Evolutionary conservation across 35 echinoderm and acorn worm species (phyloP).

Genomic region (Nesometra sesokonis): DNA sequence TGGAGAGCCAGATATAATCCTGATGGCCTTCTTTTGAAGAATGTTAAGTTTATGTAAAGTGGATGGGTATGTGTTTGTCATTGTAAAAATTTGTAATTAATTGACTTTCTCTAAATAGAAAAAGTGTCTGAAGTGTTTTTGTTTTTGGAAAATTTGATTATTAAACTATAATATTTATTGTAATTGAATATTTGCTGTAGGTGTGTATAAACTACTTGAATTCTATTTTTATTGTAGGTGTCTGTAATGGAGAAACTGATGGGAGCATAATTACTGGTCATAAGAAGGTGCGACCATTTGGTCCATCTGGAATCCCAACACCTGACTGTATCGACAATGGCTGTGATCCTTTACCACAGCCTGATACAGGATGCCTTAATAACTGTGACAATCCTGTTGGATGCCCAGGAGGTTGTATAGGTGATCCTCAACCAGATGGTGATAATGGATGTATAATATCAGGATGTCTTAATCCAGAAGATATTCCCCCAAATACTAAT

Average conservation of each 20-base stretch:
- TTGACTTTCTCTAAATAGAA: too few relatives aligned
- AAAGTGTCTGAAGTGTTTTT: too few relatives aligned
- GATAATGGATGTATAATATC: too few relatives aligned
- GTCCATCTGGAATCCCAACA: not conserved
- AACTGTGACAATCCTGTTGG: not conserved
- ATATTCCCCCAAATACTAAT: not conserved
- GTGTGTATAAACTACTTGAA: too few relatives aligned
- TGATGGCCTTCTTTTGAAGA: too few relatives aligned
- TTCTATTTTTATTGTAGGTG: not conserved
- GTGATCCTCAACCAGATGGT: not conserved
- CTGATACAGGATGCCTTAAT: not conserved
- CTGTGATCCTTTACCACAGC: not conserved
- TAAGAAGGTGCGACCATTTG: not conserved
- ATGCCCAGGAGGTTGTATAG: not conserved
- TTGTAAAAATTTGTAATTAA: too few relatives aligned
- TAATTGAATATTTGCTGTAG: too few relatives aligned
- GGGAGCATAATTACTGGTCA: not conserved
- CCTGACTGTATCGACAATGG: not conserved
- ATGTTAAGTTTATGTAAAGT: too few relatives aligned
- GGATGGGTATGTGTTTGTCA: too few relatives aligned
- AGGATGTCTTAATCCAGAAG: not conserved
- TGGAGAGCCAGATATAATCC: too few relatives aligned
- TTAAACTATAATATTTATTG: too few relatives aligned
- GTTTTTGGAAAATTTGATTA: too few relatives aligned
- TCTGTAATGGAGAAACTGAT: not conserved